Conservation (phyloP, 2,888 invertebrate genomes). For the Malacosoma neustria region DNA sequence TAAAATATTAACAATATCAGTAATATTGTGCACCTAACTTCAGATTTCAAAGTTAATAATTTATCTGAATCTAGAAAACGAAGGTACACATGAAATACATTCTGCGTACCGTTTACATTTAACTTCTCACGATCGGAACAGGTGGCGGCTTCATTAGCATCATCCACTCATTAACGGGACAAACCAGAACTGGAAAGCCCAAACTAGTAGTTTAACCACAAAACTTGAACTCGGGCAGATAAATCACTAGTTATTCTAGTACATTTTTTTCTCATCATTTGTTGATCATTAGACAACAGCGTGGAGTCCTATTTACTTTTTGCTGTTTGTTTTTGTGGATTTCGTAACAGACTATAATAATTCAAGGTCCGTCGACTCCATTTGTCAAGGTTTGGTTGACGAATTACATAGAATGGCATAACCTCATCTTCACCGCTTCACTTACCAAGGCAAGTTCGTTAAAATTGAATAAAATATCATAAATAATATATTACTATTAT, state of each 20-base stretch:
- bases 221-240: conserved; percentile 27
- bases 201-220: conserved; percentile 33
- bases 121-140: conserved; percentile 25
- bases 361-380: conserved; percentile 44
- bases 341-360: conserved; percentile 34
- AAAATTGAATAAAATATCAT: neutral
- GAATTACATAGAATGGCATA: conserved; percentile 29
- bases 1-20: too few species aligned
- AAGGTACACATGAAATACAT: too few species aligned
- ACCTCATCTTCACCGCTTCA: conserved; percentile 29
- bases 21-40: too few species aligned
- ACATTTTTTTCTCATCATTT: conserved; percentile 16
- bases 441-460: conserved; percentile 21
- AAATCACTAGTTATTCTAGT: conserved; percentile 17
- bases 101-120: too few species aligned
- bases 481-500: too few species aligned
- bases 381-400: conserved; percentile 42
- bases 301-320: conserved; percentile 18
- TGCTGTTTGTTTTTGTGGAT: conserved; percentile 34
- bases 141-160: conserved; percentile 58
- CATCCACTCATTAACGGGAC: conserved; percentile 58
- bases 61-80: too few species aligned
- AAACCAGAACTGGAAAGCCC: conserved; percentile 23
- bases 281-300: conserved; percentile 12
- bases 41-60: too few species aligned